These are phyloP conservation scores for Denticeps clupeoides DNA, from an alignment of 2,797 vertebrate species.

Conservation along the genomic window DNA sequence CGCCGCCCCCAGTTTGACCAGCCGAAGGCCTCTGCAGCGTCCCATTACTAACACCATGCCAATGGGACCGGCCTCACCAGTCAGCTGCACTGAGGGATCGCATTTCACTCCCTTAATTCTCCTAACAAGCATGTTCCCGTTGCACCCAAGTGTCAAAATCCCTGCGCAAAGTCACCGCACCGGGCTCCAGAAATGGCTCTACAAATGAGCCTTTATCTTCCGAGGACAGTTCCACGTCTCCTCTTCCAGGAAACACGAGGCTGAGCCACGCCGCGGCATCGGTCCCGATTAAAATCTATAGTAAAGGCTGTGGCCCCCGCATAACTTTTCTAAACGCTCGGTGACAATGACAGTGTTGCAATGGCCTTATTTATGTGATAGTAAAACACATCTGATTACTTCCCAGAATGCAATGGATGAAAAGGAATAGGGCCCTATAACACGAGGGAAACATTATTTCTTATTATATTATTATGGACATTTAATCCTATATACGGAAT, in stretches of 20 bases:
- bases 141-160: conserved; percentile 50
- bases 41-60: conserved; percentile 52
- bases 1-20: conserved; percentile 12
- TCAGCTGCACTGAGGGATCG: conserved; percentile 54
- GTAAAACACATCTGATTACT: no score
- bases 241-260: conserved; percentile 15
- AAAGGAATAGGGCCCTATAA: no score
- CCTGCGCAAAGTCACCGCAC: conserved; percentile 50
- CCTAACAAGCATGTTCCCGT: conserved; percentile 59
- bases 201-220: conserved; percentile 5
- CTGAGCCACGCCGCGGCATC: conserved; percentile 10
- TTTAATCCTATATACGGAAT: no score
- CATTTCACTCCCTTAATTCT: conserved; percentile 56
- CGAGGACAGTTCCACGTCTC: conserved; percentile 4
- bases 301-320: no score
- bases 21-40: conserved; percentile 26
- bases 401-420: no score
- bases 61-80: conserved; percentile 33
- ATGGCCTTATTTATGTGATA: no score
- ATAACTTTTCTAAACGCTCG: conserved; percentile 8
- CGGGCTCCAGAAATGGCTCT: conserved; percentile 10
- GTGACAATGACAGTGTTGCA: no score
- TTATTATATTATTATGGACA: no score
- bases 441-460: no score
- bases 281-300: no score